Base-by-base conservation (phyloP, 2,797 vertebrate genomes). In the Gymnocypris eckloni region DNA sequence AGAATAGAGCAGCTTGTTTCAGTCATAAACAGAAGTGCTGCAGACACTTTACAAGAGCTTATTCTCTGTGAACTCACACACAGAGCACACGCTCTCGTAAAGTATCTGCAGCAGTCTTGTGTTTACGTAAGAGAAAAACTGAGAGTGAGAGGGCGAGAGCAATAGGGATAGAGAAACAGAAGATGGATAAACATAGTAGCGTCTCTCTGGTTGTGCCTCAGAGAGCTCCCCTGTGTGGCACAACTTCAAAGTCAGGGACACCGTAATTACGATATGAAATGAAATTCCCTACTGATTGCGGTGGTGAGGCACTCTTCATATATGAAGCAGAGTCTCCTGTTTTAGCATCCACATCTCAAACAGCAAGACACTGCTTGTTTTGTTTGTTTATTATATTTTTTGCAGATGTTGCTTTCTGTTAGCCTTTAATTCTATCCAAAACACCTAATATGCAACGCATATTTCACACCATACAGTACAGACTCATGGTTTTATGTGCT, bases 211-310 rank as follows among this genome's bases (percentile, higher is more conserved):
- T 84, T 78, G 83, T 28, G 67, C 39, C 52, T 71, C 39, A 16
- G 76, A 85, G 83, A 39, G 83, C 52, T 85, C 66, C 76, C 39
- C 66, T 37, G 64, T 79, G 66, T 84, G 73, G 37, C 50, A 16
- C 48, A 70, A 78, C 75, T 79, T 85, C 76, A 85, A 85, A 85
- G 66, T 79, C 52, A 79, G 76, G 11, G 39, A 79, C 39, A 64
- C n/a, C 15, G 37, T n/a, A 70, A 45, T 85, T 61, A 71, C 1
- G 22, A 61, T 71, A 79, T 71, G n/a, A 78, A 70, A 78, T 79
- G 25, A 71, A 79, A 79, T 79, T 85, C 50, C 66, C 66, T 6
- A n/a, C 2, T 37, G 66, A 85, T 85, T 79, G 25, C 50, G 22
- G 66, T 71, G 67, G 28, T 28, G 64, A 79, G 18, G 50, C 73